Conservation (phyloP, 1,140 invertebrate genomes). For the Drosophila seguyi region DNA sequence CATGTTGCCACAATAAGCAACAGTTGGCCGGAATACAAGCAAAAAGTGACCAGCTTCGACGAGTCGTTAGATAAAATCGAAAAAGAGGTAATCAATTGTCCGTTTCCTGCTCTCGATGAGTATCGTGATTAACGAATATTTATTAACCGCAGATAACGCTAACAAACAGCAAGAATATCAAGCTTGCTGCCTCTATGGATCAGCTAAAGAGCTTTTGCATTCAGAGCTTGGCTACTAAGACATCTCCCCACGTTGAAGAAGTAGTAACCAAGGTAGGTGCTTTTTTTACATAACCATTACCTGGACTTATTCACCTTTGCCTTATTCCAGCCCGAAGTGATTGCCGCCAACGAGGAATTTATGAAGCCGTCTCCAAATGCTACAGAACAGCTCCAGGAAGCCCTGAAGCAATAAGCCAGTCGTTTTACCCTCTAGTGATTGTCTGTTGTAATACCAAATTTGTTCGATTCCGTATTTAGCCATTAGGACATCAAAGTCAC, state of each 20-base stretch:
- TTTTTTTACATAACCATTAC: background rate
- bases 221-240: constrained; percentile 25
- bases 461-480: constrained; percentile 40
- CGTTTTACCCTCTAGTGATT: constrained; percentile 18
- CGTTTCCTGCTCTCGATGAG: background rate
- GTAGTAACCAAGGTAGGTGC: constrained; percentile 29
- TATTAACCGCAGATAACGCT: constrained; percentile 29
- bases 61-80: constrained; percentile 62
- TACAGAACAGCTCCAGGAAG: constrained; percentile 34
- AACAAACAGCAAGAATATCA: constrained; percentile 45
- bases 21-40: constrained; percentile 74
- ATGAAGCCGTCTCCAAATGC: constrained; percentile 45
- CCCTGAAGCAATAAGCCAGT: constrained; percentile 37
- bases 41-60: constrained; percentile 64
- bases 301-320: background rate
- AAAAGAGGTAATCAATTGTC: constrained; percentile 54
- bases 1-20: constrained; percentile 78
- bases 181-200: constrained; percentile 51
- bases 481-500: constrained; percentile 43
- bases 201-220: constrained; percentile 54
- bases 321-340: constrained; percentile 35
- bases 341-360: constrained; percentile 27
- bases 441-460: constrained; percentile 46
- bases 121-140: constrained; percentile 12
- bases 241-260: constrained; percentile 25